Evolutionary conservation across 2,888 invertebrate genomes (phyloP).

Genomic region (Heteropelma amictum): DNA sequence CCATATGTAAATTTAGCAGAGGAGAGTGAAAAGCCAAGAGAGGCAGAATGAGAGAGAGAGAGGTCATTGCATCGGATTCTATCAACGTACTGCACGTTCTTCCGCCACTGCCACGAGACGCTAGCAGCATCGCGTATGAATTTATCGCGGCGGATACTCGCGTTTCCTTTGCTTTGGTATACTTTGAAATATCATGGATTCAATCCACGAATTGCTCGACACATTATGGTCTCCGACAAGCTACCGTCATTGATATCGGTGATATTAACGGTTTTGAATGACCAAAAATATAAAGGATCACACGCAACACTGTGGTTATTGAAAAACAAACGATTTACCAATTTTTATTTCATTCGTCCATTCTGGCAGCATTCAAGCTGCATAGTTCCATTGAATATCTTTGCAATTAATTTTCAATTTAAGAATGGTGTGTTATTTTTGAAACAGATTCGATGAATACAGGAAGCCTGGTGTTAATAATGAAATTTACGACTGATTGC

Average conservation of each 20-base stretch:
- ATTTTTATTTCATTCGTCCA: too few species aligned
- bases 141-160: slow-evolving; percentile 51
- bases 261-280: slow-evolving; percentile 30
- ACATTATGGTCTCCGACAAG: slow-evolving; percentile 49
- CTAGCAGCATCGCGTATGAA: slow-evolving; percentile 52
- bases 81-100: slow-evolving; percentile 57
- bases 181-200: slow-evolving; percentile 43
- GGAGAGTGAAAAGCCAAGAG: slow-evolving; percentile 8
- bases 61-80: slow-evolving; percentile 58
- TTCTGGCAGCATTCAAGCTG: too few species aligned
- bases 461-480: too few species aligned
- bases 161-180: slow-evolving; percentile 45
- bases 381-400: too few species aligned
- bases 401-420: too few species aligned
- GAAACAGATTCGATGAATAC: too few species aligned
- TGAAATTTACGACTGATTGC: too few species aligned
- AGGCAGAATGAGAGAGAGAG: slow-evolving; percentile 25
- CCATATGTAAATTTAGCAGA: slow-evolving; percentile 57
- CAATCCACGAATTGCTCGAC: slow-evolving; percentile 47
- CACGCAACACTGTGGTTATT: slow-evolving; percentile 1
- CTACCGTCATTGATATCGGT: slow-evolving; percentile 45
- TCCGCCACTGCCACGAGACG: slow-evolving; percentile 57
- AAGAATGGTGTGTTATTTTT: too few species aligned
- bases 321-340: slow-evolving; percentile 1
- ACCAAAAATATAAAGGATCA: slow-evolving; percentile 8